Conservation (phyloP, 2,113 vertebrate genomes). For the Loxodonta africana region DNA sequence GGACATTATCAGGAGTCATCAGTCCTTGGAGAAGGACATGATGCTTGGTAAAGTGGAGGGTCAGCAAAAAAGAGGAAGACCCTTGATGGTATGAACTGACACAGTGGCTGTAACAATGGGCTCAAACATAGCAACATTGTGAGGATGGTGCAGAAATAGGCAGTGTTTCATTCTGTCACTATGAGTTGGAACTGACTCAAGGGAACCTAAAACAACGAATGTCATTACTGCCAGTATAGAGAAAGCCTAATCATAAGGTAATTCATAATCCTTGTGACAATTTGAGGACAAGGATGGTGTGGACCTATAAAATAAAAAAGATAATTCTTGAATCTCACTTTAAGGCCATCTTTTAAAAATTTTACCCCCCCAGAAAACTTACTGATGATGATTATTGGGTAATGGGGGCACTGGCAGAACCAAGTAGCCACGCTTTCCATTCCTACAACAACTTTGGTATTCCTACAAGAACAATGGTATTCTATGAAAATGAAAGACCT, state of each 20-base stretch:
- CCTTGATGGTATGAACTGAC: no score
- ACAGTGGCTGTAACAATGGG: no score
- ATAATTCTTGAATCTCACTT: constrained; percentile 20
- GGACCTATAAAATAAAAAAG: not conserved
- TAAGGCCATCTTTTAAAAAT: not conserved
- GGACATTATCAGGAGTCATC: no score
- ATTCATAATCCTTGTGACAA: not conserved
- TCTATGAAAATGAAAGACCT: not conserved
- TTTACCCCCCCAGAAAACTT: not conserved
- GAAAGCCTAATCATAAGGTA: not conserved
- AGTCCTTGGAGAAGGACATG: no score
- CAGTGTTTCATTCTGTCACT: no score
- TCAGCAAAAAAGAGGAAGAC: no score
- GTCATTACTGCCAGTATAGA: not conserved
- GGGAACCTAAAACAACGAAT: not conserved
- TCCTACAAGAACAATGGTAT: not conserved
- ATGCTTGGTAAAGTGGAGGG: no score
- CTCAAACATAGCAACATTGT: no score
- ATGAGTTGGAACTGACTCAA: no score
- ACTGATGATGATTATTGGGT: not conserved
- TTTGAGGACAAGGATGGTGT: not conserved
- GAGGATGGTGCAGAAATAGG: no score
- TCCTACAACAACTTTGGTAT: not conserved
- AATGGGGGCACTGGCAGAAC: not conserved
- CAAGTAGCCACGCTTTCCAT: not conserved